Base-by-base conservation (phyloP, 2,113 vertebrate species). In the Lophius piscatorius region DNA sequence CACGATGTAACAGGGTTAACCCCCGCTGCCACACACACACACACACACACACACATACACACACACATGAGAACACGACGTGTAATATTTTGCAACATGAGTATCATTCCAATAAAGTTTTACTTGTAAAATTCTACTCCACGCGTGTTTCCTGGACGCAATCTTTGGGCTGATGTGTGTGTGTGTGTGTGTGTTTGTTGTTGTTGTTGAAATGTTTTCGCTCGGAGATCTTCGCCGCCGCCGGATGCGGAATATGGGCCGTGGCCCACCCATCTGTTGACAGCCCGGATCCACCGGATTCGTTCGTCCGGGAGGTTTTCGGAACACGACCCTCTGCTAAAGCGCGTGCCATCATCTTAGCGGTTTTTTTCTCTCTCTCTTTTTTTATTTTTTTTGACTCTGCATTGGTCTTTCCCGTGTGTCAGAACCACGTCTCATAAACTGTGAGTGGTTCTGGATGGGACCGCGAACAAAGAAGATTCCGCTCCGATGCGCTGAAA, bases 71-170 rank as follows among this genome's bases (percentile, higher is more conserved):
- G 73, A 74, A 82, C 62, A 78, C 59, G 39, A 82, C 75, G 76
- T 87, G 87, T 87, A 83, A 88, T 87, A 87, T 91, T 90, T 91
- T 90, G 83, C 87, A 90, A 90, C 87, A 86, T 87, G 72, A 89
- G 66, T 85, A 90, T 90, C 85, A 87, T 89, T 91, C 87, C 88
- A 91, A 91, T 91, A 91, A 89, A 90, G 87, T 90, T 89, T 90
- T 89, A 90, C 83, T 90, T 87, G 80, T 88, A 82, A 81, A 88
- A 89, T 82, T 85, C 56, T 62, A 50, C 55, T 33, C 54, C 62
- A 36, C 14, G 44, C 31, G 29, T 42, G 17, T 1, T 58, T 54
- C 22, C 39, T 74, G 28, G 5, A 2, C 35, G 16, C 9, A 4
- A 35, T 4, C 9, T n/a, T 12, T 12, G 9, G 4, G 4, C 13